Conservation (phyloP, 2,888 invertebrate genomes). For the Elmis aenea region DNA sequence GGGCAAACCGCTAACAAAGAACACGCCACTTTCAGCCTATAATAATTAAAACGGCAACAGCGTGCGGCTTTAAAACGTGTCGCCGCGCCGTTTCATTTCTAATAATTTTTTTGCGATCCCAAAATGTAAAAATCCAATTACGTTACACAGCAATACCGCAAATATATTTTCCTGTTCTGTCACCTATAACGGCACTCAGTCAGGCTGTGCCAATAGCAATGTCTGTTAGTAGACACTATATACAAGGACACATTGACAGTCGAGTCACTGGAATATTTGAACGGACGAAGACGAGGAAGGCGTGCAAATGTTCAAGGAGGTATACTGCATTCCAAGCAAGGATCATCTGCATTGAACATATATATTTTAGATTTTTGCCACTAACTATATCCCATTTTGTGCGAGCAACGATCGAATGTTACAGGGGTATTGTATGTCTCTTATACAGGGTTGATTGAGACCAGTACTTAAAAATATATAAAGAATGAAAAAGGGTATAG, state of each 20-base stretch:
- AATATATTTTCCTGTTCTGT: conserved; percentile 4
- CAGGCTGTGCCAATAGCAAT: conserved; percentile 23
- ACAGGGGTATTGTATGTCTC: too few relatives aligned
- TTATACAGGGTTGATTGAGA: too few relatives aligned
- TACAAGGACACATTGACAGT: conserved; percentile 30
- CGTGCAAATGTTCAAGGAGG: conserved; percentile 32
- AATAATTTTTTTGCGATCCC: too few relatives aligned
- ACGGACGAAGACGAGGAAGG: conserved; percentile 22
- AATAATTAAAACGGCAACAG: too few relatives aligned
- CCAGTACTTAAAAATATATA: too few relatives aligned
- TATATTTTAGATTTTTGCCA: conserved; percentile 26
- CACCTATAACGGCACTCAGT: conserved; percentile 21
- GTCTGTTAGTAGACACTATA: conserved; percentile 23
- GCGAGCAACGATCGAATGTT: conserved; percentile 15
- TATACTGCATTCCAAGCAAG: conserved; percentile 32
- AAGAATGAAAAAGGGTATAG: too few relatives aligned
- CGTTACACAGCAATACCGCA: too few relatives aligned
- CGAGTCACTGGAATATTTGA: conserved; percentile 29
- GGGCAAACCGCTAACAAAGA: too few relatives aligned
- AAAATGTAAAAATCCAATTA: too few relatives aligned
- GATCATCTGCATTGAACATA: conserved; percentile 29
- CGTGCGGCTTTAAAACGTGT: too few relatives aligned
- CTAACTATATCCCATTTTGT: conserved; percentile 21
- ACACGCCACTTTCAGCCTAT: too few relatives aligned
- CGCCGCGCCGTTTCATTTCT: too few relatives aligned